Evolutionary conservation across 2,888 invertebrate genomes (phyloP).

Genomic region (Nephrotoma guestfalica): DNA sequence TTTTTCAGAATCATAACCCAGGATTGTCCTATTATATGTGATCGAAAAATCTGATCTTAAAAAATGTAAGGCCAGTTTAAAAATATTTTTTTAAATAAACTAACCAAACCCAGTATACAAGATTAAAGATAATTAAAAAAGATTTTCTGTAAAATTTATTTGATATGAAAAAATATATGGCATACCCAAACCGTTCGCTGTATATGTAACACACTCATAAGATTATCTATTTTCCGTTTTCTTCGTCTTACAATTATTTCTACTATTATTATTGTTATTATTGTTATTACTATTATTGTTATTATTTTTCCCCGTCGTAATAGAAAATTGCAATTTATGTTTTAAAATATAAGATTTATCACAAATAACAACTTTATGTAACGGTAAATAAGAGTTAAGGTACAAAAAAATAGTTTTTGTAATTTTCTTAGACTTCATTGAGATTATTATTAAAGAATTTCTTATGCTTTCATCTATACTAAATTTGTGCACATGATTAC

Average conservation of each 20-base stretch:
- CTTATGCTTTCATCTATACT: background rate
- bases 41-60: too few relatives aligned
- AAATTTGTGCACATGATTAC: background rate
- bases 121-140: background rate
- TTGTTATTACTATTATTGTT: background rate
- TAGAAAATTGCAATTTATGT: background rate
- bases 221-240: background rate
- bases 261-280: background rate
- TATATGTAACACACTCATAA: background rate
- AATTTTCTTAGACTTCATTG: background rate
- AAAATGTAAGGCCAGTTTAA: too few relatives aligned
- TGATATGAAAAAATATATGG: background rate
- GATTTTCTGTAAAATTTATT: background rate
- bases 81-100: too few relatives aligned
- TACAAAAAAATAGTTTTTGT: background rate
- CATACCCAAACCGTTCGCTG: background rate
- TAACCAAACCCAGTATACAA: background rate
- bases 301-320: background rate
- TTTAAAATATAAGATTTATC: background rate
- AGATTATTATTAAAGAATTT: background rate
- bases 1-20: too few relatives aligned
- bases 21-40: too few relatives aligned
- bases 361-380: slow-evolving; percentile 3
- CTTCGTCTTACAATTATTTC: background rate
- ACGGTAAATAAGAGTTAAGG: background rate